Evolutionary conservation across 2,888 invertebrate genomes (phyloP).

Genomic region (Baccha elongata): DNA sequence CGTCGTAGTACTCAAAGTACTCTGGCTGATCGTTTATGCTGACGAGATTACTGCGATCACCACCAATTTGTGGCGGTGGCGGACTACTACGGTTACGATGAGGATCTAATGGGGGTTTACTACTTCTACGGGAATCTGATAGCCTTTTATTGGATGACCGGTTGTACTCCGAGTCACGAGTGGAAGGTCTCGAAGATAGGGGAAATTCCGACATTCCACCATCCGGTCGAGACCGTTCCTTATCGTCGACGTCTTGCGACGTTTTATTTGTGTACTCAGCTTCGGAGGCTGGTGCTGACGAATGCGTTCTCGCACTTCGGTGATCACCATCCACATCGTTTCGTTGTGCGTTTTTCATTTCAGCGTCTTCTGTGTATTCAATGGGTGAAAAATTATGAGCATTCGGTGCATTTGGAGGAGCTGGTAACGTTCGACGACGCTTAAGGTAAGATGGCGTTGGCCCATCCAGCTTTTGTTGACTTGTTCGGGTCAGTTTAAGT

Average conservation of each 20-base stretch:
- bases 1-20: slow-evolving; percentile 83
- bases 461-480: slow-evolving; percentile 80
- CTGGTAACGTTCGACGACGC: slow-evolving; percentile 80
- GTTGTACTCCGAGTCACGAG: slow-evolving; percentile 67
- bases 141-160: slow-evolving; percentile 67
- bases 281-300: slow-evolving; percentile 74
- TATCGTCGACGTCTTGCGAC: slow-evolving; percentile 42
- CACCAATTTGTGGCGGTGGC: slow-evolving; percentile 74
- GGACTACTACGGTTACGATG: slow-evolving; percentile 74
- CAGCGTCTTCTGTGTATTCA: slow-evolving; percentile 76
- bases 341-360: slow-evolving; percentile 68
- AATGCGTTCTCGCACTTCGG: slow-evolving; percentile 73
- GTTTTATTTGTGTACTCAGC: slow-evolving; percentile 55
- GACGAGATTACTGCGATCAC: slow-evolving; percentile 82
- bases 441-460: slow-evolving; percentile 80
- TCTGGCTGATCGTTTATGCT: slow-evolving; percentile 84
- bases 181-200: slow-evolving; percentile 37
- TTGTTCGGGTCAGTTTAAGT: slow-evolving; percentile 79
- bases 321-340: slow-evolving; percentile 45
- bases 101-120: slow-evolving; percentile 50
- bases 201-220: slow-evolving; percentile 70
- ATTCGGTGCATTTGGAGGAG: slow-evolving; percentile 81
- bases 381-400: slow-evolving; percentile 81
- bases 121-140: slow-evolving; percentile 60
- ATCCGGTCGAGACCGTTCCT: slow-evolving; percentile 76